phyloP scores from a whole-genome alignment of 1,140 invertebrate species.

The Aphis gossypii region DNA sequence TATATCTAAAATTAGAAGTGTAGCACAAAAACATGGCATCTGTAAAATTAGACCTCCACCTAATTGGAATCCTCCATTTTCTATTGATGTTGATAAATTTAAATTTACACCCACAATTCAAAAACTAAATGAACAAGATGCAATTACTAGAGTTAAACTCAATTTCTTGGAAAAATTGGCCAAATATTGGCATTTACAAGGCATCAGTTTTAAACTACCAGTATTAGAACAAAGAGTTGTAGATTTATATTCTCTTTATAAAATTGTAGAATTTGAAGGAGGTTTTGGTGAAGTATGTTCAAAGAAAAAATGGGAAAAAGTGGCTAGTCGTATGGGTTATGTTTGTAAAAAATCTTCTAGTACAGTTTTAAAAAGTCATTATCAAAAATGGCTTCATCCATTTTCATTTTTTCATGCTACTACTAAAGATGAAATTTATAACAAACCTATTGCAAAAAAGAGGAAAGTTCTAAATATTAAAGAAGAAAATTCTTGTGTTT shows the following conservation, averaged over 20 bases:
- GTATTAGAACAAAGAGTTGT: conserved; percentile 91
- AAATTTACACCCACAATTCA: conserved; percentile 96
- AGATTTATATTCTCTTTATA: conserved; percentile 92
- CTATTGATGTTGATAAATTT: conserved; percentile 95
- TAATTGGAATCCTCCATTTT: conserved; percentile 97
- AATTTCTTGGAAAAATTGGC: conserved; percentile 97
- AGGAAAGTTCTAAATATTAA: conserved; percentile 20
- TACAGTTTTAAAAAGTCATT: conserved; percentile 85
- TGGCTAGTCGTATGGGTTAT: conserved; percentile 83
- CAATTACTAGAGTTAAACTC: conserved; percentile 92
- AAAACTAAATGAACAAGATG: conserved; percentile 95
- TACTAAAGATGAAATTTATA: conserved; percentile 66
- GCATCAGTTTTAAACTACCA: conserved; percentile 90
- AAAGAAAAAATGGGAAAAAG: conserved; percentile 89
- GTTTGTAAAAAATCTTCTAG: conserved; percentile 82
- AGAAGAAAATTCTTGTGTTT: conserved; percentile 29
- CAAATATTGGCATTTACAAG: conserved; percentile 98
- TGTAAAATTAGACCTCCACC: conserved; percentile 94
- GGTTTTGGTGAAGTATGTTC: conserved; percentile 85
- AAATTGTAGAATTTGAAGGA: conserved; percentile 89
- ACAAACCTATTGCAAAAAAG: conserved; percentile 67
- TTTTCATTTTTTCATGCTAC: conserved; percentile 65
- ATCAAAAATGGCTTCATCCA: conserved; percentile 90
- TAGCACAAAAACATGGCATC: conserved; percentile 90
- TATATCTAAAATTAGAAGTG: conserved; percentile 88